These are phyloP conservation scores for Acromyrmex heyeri DNA, from an alignment of 1,140 invertebrate species.

Conservation along the genomic window DNA sequence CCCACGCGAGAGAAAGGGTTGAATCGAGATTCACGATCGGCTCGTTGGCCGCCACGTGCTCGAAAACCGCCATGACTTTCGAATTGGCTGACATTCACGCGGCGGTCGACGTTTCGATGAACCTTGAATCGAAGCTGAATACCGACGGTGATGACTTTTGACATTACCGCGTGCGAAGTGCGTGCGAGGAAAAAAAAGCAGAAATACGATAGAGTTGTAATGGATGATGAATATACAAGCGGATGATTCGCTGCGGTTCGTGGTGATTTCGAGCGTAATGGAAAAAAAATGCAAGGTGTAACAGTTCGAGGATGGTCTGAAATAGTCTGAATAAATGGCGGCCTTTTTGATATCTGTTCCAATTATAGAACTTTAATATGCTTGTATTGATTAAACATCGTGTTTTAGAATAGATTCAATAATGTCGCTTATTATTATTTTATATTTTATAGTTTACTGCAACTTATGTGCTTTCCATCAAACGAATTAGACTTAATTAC, in stretches of 20 bases:
- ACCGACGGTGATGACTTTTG: constrained; percentile 30
- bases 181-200: constrained; percentile 8
- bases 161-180: constrained; percentile 16
- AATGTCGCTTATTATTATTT: neutral
- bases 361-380: constrained; percentile 16
- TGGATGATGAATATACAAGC: constrained; percentile 3
- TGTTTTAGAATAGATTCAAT: neutral
- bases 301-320: neutral
- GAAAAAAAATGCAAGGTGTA: constrained; percentile 19
- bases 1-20: constrained; percentile 51
- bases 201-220: neutral
- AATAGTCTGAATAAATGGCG: neutral
- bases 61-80: constrained; percentile 43
- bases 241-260: constrained; percentile 8
- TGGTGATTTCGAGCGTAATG: neutral
- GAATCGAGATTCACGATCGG: constrained; percentile 39
- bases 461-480: constrained; percentile 6
- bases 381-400: neutral
- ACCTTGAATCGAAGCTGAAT: constrained; percentile 41
- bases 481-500: neutral
- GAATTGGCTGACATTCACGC: constrained; percentile 53
- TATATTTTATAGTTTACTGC: neutral
- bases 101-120: constrained; percentile 27
- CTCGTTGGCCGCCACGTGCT: constrained; percentile 37
- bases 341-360: neutral